phyloP scores from a whole-genome alignment of 2,888 invertebrate species.

The Syritta pipiens region DNA sequence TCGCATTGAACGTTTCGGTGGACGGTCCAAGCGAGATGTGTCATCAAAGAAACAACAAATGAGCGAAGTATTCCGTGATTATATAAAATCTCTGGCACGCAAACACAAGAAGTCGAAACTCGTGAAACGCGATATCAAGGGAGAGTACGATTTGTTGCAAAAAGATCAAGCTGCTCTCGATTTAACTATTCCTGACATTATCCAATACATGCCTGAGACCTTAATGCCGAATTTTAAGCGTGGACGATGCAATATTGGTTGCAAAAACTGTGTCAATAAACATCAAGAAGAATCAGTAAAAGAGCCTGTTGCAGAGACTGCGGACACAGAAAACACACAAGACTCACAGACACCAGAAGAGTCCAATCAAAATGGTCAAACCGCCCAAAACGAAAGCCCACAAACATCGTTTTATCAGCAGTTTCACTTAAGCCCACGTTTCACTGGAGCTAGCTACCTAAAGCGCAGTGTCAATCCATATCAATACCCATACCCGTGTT shows the following conservation, averaged over 20 bases:
- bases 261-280: conserved; percentile 58
- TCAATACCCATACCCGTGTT: conserved; percentile 42
- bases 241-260: conserved; percentile 74
- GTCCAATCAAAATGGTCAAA: neutral
- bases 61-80: neutral
- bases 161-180: conserved; percentile 74
- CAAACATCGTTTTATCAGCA: conserved; percentile 26
- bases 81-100: conserved; percentile 44
- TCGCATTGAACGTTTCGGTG: conserved; percentile 3
- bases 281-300: neutral
- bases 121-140: conserved; percentile 76
- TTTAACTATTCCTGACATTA: conserved; percentile 76
- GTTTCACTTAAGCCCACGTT: conserved; percentile 15
- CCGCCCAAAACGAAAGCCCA: conserved; percentile 15
- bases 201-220: conserved; percentile 78
- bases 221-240: conserved; percentile 74
- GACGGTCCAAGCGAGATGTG: conserved; percentile 48
- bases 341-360: neutral
- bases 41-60: neutral
- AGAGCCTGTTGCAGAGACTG: neutral
- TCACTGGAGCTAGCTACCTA: conserved; percentile 17
- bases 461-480: conserved; percentile 59
- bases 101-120: conserved; percentile 63
- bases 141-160: conserved; percentile 76
- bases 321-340: conserved; percentile 6